Percentiles rank a stretch among this genome's conserved stretches.
Conservation (phyloP, 2,888 invertebrate species). For the Hypsopygia costalis region DNA sequence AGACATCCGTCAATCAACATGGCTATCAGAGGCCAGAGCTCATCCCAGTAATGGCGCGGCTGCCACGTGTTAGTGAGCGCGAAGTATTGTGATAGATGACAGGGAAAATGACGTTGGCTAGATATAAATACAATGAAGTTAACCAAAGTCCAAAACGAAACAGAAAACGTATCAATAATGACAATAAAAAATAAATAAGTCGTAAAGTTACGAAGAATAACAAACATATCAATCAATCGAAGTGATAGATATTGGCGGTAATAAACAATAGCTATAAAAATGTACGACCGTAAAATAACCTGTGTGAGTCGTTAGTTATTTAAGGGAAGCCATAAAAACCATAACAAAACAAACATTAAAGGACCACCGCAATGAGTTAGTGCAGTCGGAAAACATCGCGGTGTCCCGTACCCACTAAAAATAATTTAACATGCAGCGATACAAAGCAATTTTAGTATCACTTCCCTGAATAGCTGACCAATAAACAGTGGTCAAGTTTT, state of each 20-base stretch:
- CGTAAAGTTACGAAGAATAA: slow-evolving; percentile 1
- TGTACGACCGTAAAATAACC: slow-evolving; percentile 48
- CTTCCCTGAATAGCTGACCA: slow-evolving; percentile 14
- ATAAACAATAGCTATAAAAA: slow-evolving; percentile 45
- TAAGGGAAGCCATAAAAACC: slow-evolving; percentile 61
- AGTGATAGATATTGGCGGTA: slow-evolving; percentile 38
- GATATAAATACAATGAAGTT: slow-evolving; percentile 25
- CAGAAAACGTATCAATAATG: background rate
- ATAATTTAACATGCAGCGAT: slow-evolving; percentile 34
- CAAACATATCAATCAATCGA: slow-evolving; percentile 35
- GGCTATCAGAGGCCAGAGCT: slow-evolving; percentile 46
- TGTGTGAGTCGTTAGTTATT: slow-evolving; percentile 55
- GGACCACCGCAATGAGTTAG: slow-evolving; percentile 66
- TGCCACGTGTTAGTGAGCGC: slow-evolving; percentile 17
- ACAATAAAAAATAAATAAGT: background rate
- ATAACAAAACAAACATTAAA: slow-evolving; percentile 57
- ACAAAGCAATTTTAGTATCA: slow-evolving; percentile 16
- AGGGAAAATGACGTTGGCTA: slow-evolving; percentile 28
- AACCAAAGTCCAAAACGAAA: background rate
- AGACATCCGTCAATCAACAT: slow-evolving; percentile 63
- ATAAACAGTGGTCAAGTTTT: slow-evolving; percentile 8
- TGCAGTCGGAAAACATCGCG: slow-evolving; percentile 53
- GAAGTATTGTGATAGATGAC: slow-evolving; percentile 30
- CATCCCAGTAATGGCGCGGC: slow-evolving; percentile 51
- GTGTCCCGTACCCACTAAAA: slow-evolving; percentile 55